Evolutionary conservation across 2,113 vertebrate species (phyloP), one percentile per base, ranked within the genome.

Genomic region (Tilapia sparmanii): DNA sequence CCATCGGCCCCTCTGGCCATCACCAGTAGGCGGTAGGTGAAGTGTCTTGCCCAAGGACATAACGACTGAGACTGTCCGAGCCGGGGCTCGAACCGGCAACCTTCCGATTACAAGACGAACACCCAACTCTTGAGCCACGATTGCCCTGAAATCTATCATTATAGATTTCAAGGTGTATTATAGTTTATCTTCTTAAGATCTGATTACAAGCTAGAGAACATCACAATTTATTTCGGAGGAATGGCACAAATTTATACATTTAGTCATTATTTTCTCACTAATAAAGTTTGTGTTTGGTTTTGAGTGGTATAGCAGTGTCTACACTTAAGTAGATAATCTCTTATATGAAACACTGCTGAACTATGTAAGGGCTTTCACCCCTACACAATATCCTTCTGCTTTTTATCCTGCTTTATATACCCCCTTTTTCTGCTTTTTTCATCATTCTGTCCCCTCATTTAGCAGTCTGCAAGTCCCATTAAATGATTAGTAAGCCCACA

Each of bases 401-500:
- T 42, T 54, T 63, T 57, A 78, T 85, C 57, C 57, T 31, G 8
- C 33, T 68, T 85, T 71, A n/a, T 33, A 22, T 55, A 10, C 35
- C 42, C 26, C 8, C 29, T 9, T 40, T 55, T 80, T 29, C 38
- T 61, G n/a, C 31, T n/a, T 57, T 86, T 82, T 87, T 63, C 35
- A 50, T 26, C 55, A 90, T 73, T 84, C 85, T 87, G 78, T 88
- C 71, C 47, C 61, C 68, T 87, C 86, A 86, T 92, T 95, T 87
- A 83, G 45, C 80, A 89, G 87, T 83, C 85, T 91, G 83, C 84
- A 90, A 81, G 86, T 91, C 80, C 90, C 26, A 90, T 88, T 92
- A 94, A 93, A 93, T 93, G 91, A 94, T 95, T 94, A 94, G 92
- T 95, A 90, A 93, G 85, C 91, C 93, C 87, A 84, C 87, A 52